A percentile compares a stretch with the other conserved stretches of the same genome.
These are phyloP conservation scores for Tapirus terrestris DNA, from an alignment of 2,113 vertebrate species.

Conservation along the genomic window DNA sequence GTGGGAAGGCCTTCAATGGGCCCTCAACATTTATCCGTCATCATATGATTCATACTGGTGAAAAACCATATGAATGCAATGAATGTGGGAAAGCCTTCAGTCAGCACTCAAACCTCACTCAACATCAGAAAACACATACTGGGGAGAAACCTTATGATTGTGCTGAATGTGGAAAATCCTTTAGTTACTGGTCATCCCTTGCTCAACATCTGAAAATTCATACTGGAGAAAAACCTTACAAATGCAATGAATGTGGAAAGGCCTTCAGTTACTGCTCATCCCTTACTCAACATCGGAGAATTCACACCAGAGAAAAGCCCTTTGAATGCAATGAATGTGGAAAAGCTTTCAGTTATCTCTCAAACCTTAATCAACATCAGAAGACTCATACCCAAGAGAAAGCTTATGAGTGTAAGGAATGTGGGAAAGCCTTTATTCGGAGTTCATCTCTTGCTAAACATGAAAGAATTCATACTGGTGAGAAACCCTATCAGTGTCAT, in stretches of 20 bases:
- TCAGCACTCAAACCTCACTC: conserved; percentile 79
- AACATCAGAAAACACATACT: conserved; percentile 78
- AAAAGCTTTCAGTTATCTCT: conserved; percentile 78
- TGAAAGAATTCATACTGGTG: conserved; percentile 78
- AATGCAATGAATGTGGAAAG: conserved; percentile 77
- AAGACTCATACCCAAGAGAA: conserved; percentile 79
- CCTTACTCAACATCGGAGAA: conserved; percentile 75
- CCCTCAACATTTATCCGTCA: conserved; percentile 79
- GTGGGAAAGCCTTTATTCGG: conserved; percentile 78
- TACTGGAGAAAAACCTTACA: conserved; percentile 80
- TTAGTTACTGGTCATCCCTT: conserved; percentile 79
- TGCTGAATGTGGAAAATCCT: conserved; percentile 78
- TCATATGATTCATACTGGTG: conserved; percentile 80
- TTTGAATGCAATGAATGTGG: conserved; percentile 76
- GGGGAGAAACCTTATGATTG: conserved; percentile 81
- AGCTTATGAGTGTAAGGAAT: conserved; percentile 75
- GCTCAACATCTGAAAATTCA: conserved; percentile 80
- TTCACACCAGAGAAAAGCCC: conserved; percentile 79
- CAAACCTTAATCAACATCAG: conserved; percentile 79
- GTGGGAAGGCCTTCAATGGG: conserved; percentile 81
- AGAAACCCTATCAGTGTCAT: conserved; percentile 77
- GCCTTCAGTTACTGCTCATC: conserved; percentile 80
- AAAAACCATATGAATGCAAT: conserved; percentile 78
- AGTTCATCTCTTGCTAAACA: conserved; percentile 78
- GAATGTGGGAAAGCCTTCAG: conserved; percentile 81